Evolutionary conservation across 1,140 invertebrate genomes (phyloP).

Genomic region (Drosophila tsacasi): DNA sequence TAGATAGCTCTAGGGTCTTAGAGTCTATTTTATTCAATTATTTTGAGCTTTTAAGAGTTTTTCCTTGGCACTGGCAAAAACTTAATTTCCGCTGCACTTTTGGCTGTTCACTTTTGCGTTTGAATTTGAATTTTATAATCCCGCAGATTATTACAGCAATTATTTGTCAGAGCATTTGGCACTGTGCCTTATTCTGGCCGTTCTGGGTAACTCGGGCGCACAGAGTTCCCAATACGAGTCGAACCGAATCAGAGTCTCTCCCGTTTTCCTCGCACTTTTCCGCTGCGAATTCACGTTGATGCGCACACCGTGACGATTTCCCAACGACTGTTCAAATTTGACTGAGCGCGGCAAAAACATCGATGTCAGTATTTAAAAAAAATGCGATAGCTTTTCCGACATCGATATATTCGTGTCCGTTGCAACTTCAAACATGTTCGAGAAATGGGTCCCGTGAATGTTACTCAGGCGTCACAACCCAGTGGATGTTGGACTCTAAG

Average conservation of each 20-base stretch:
- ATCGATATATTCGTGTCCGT: constrained; percentile 3
- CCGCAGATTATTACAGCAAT: constrained; percentile 27
- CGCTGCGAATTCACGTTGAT: constrained; percentile 63
- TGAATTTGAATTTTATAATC: constrained; percentile 23
- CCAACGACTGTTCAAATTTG: constrained; percentile 51
- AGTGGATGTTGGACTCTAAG: no score
- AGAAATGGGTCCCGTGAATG: no score
- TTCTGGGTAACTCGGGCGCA: constrained; percentile 44
- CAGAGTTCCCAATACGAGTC: constrained; percentile 61
- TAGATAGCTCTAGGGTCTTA: neutral
- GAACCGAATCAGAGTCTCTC: constrained; percentile 40
- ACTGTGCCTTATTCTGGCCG: constrained; percentile 32
- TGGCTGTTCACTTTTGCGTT: constrained; percentile 26
- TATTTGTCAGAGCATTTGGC: constrained; percentile 63
- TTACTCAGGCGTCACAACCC: neutral
- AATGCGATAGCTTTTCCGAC: constrained; percentile 3
- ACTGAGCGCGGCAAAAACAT: constrained; percentile 4
- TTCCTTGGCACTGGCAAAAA: constrained; percentile 48
- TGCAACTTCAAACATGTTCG: constrained; percentile 5
- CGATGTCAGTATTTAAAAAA: constrained; percentile 1
- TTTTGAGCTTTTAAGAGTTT: constrained; percentile 14
- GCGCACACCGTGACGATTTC: constrained; percentile 81
- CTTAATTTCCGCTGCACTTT: constrained; percentile 27
- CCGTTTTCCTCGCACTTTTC: constrained; percentile 56
- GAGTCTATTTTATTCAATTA: constrained; percentile 12